Conservation (phyloP, 2,113 vertebrate genomes). For the Oryctolagus cuniculus region mOryCun1.1 NC_091448.1:57639501-57640000, state of each 20-base stretch:
- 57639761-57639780: background rate
- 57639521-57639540: background rate
- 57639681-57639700: conserved; percentile 2
- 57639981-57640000: conserved; percentile 63
- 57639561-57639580: conserved; percentile 51
- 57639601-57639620: background rate
- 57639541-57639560: conserved; percentile 76
- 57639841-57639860: conserved; percentile 8
- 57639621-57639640: background rate
- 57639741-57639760: background rate
- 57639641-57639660: conserved; percentile 9
- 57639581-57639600: background rate
- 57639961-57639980: conserved; percentile 64
- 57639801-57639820: conserved; percentile 2
- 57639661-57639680: background rate
- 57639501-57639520: conserved; percentile 32
- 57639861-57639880: background rate
- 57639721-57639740: background rate
- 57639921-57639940: background rate
- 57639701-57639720: background rate
- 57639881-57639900: background rate
- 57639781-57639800: conserved; percentile 18
- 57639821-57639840: background rate
- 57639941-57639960: conserved; percentile 40
- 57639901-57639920: background rate